phyloP scores from a whole-genome alignment of 2,113 vertebrate species.

The Macaca nemestrina region DNA sequence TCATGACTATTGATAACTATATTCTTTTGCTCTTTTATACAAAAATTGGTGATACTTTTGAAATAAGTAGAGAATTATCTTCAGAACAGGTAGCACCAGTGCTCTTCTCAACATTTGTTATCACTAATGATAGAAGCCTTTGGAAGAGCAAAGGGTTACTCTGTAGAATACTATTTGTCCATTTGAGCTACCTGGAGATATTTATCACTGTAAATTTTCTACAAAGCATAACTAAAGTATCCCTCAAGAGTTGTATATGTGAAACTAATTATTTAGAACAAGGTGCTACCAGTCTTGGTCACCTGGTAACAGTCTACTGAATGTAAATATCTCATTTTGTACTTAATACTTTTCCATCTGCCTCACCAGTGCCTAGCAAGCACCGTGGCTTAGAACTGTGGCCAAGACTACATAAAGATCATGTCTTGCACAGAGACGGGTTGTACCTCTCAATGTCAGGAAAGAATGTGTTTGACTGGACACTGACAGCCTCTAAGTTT shows the following conservation, averaged over 20 bases:
- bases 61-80: neutral
- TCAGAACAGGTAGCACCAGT: neutral
- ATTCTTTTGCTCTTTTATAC: neutral
- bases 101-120: neutral
- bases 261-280: slow-evolving; percentile 39
- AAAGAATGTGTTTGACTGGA: neutral
- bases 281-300: neutral
- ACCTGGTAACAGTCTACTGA: neutral
- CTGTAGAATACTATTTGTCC: neutral
- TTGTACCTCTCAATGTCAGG: neutral
- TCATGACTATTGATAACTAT: neutral
- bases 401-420: neutral
- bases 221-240: slow-evolving; percentile 38
- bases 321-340: neutral
- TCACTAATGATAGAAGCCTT: neutral
- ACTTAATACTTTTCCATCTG: neutral
- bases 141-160: neutral
- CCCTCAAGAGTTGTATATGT: neutral
- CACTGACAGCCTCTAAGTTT: neutral
- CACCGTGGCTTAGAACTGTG: neutral
- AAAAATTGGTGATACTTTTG: neutral
- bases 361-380: neutral
- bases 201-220: slow-evolving; percentile 23
- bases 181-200: slow-evolving; percentile 27
- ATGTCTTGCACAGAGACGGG: neutral